Base-by-base conservation (phyloP, 2,113 vertebrate species). In the Neoarius graeffei region DNA sequence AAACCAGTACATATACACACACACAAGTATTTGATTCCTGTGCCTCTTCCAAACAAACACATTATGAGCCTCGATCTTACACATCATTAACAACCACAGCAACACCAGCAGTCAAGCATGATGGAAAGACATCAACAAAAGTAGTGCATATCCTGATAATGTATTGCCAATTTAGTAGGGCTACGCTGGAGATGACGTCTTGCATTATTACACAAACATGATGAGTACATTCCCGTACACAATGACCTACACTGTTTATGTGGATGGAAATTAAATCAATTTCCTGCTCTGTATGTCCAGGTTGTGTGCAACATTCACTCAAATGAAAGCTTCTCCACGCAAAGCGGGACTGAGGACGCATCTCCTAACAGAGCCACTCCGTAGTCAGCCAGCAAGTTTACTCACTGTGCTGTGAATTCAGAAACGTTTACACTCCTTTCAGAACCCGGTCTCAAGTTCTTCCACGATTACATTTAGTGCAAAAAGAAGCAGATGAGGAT, bases 401-500 rank as follows among this genome's bases (percentile, higher is more conserved):
- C 80, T 85, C 64, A 11, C 50, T 81, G 54, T 83, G 62, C 85
- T 50, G 81, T 60, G 35, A 48, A 50, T 66, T 66, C 60, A 83
- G 27, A 82, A 83, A 66, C 42, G 0, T 27, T 84, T n/a, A 50
- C 42, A 52, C 13, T 82, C 62, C 42, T 67, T 83, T 83, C 42
- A 50, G 42, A 27, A 67, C n/a, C 42, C 20, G 0, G 10, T 77
- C 50, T 77, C 76, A 27, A 27, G 50, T 79, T 56, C 27, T 83
- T 83, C 7, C 62, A 67, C 85, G 79, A 93, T 91, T 87, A 92
- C 89, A 94, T 93, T 94, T 95, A 95, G 94, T 95, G 95, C 95
- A 95, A 95, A 95, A 93, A 94, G 90, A 95, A 95, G 94, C 92
- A 89, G 90, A 93, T 91, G 54, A 90, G 85, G 80, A 87, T 85